Percentiles rank a stretch among this genome's conserved stretches.
Conservation (phyloP, 2,113 vertebrate species). For the Meriones unguiculatus region DNA sequence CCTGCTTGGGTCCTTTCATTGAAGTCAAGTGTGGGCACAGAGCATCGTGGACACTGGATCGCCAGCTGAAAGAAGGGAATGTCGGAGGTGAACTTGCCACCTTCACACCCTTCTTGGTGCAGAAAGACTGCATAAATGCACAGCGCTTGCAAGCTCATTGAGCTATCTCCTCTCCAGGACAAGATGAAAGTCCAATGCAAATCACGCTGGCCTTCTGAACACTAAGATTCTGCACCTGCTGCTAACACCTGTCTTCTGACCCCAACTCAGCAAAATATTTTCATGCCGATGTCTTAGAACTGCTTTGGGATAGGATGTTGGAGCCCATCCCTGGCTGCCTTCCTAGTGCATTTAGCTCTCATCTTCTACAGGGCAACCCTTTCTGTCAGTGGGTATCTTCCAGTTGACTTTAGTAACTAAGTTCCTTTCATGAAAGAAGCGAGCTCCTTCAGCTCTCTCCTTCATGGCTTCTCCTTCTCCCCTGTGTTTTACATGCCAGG, state of each 20-base stretch:
- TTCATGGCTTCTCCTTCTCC: not conserved
- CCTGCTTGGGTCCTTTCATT: not conserved
- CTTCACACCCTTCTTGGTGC: no score
- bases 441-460: not conserved
- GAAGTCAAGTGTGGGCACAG: not conserved
- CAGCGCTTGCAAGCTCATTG: not conserved
- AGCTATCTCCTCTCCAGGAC: not conserved
- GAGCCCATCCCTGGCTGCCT: not conserved
- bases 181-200: not conserved
- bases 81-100: not conserved
- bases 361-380: not conserved
- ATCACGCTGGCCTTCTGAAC: not conserved
- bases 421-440: not conserved
- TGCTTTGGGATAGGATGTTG: no score
- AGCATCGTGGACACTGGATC: fast-evolving
- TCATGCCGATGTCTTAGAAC: not conserved
- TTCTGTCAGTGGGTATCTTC: not conserved
- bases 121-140: not conserved
- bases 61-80: not conserved
- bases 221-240: not conserved
- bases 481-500: not conserved
- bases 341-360: not conserved
- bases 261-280: not conserved
- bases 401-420: not conserved
- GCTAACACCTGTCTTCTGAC: not conserved